Evolutionary conservation across 2,797 vertebrate genomes (phyloP).

Genomic region (Clangula hyemalis): DNA sequence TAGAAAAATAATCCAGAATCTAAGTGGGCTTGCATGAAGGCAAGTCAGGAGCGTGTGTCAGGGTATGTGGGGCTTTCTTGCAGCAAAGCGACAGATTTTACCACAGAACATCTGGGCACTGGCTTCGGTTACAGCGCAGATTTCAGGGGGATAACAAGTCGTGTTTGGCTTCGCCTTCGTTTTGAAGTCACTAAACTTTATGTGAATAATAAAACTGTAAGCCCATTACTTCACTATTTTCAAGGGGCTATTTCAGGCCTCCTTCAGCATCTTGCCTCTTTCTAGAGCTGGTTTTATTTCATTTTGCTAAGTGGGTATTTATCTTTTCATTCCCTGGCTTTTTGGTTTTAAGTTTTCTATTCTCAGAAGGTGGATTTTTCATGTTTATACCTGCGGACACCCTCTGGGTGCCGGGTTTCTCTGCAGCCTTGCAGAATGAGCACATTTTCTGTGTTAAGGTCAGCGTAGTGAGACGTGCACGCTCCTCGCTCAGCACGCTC

Average conservation of each 20-base stretch:
- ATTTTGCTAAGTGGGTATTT: slow-evolving; percentile 18
- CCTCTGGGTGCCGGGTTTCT: neutral
- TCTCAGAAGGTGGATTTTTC: neutral
- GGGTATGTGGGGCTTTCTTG: slow-evolving; percentile 26
- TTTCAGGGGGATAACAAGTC: slow-evolving; percentile 57
- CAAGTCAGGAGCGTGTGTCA: neutral
- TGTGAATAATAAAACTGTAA: slow-evolving; percentile 44
- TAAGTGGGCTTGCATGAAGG: slow-evolving; percentile 21
- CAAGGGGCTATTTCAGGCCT: slow-evolving; percentile 19
- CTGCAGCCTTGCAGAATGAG: neutral
- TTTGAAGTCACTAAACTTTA: slow-evolving; percentile 57
- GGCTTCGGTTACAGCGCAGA: slow-evolving; percentile 58
- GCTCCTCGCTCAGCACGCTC: neutral
- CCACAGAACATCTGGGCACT: slow-evolving; percentile 62
- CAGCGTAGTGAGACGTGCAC: neutral
- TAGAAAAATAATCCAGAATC: slow-evolving; percentile 47
- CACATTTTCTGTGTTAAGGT: slow-evolving; percentile 23
- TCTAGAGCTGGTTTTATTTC: slow-evolving; percentile 16
- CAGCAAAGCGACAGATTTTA: slow-evolving; percentile 26
- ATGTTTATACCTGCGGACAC: neutral
- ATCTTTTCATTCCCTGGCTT: neutral
- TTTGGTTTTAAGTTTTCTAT: neutral
- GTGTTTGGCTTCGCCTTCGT: slow-evolving; percentile 42
- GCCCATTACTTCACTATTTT: slow-evolving; percentile 47
- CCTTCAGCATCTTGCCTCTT: neutral